phyloP scores from a whole-genome alignment of 2,888 invertebrate genomes.

The Nephrotoma appendiculata region DNA sequence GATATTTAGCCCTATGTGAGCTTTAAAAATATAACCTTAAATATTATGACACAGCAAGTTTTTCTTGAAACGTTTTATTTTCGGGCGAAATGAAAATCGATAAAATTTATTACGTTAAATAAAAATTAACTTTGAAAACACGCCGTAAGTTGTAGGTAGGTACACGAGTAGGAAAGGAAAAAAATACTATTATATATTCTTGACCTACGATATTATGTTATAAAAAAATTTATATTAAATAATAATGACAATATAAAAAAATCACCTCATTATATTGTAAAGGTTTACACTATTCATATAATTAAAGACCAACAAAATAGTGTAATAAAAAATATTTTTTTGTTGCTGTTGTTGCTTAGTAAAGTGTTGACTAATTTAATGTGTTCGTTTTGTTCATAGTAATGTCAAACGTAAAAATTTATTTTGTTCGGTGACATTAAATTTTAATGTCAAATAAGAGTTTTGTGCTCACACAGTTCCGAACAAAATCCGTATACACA shows the following conservation, averaged over 20 bases:
- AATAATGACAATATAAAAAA: background rate
- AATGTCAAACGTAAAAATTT: background rate
- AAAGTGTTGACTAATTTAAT: background rate
- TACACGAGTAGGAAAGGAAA: background rate
- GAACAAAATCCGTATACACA: background rate
- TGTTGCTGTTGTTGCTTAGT: background rate
- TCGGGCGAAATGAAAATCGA: background rate
- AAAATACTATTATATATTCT: background rate
- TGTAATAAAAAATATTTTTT: background rate
- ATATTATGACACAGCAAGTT: background rate
- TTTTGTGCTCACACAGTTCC: background rate
- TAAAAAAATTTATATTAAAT: background rate
- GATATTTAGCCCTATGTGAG: background rate
- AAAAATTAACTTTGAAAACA: background rate
- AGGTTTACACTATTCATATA: background rate
- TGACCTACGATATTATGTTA: background rate
- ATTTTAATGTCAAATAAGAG: background rate
- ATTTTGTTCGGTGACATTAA: background rate
- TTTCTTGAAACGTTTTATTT: background rate
- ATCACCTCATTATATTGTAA: background rate
- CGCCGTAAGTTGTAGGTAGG: background rate
- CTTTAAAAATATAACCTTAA: background rate
- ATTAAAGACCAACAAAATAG: background rate
- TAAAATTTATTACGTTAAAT: background rate
- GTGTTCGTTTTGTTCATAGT: background rate